Evolutionary conservation across 92 coral and sea anemone genomes (phyloP), one percentile per base, ranked within the genome.

Genomic region (Actinernus sp.): DNA sequence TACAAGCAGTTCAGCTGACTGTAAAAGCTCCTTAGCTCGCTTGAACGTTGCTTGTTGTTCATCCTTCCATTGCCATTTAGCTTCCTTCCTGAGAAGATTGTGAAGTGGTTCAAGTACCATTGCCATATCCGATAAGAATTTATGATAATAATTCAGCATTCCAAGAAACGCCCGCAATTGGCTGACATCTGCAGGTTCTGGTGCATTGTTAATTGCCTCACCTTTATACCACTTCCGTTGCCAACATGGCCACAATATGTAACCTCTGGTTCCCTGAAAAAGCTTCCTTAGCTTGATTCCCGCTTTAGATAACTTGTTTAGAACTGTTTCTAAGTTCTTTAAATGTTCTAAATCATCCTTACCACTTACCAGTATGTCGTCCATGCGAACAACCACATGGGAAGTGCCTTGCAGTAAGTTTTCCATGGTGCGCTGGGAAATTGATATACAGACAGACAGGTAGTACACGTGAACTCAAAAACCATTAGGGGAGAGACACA

Each of bases 201-300:
- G 80, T 49, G 88, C 68, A 43, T 86, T 56, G 29, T 68, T 27
- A 11, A 81, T 83, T 33, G 81, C 88, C 23, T 73, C 70, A 12
- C 80, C 84, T 24, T 74, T 27, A 86, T 66, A 40, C 87, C 82
- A 12, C 30, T 46, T 31, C 73, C 71, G 29, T 63, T 67, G 38
- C 66, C 80, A 10, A 55, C 78, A 24, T 76, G 30, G 2, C 90
- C 81, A 61, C 68, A 56, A 30, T 76, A 83, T 20, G 51, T 61
- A 30, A 73, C 88, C 32, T 65, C 60, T 11, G 63, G 53, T 30
- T 49, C 54, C 80, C 67, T 61, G 58, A 80, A 86, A 39, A 50
- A 34, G 45, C 48, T 51, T 43, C 41, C 71, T 31, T 16, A 80
- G 45, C 16, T 23, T 32, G 21, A 73, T 30, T 10, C 79, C 79